These are phyloP conservation scores for Oryzias melastigma DNA, from an alignment of 2,113 vertebrate genomes.

Conservation along the genomic window DNA sequence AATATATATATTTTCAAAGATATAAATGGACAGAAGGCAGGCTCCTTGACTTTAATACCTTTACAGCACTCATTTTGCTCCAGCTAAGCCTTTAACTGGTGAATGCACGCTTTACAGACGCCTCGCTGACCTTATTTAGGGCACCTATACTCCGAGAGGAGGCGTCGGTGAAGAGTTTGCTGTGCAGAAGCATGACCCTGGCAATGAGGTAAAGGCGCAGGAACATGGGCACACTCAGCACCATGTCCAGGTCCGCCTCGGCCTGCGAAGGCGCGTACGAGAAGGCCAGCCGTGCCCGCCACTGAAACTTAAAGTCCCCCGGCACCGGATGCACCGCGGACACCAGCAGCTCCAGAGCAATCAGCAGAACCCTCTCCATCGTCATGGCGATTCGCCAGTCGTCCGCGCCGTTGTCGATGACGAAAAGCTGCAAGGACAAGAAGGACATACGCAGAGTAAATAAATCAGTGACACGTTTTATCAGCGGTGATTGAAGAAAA, in stretches of 20 bases:
- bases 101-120: slow-evolving; percentile 6
- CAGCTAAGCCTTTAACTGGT: slow-evolving; percentile 22
- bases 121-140: slow-evolving; percentile 77
- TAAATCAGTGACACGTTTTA: slow-evolving; percentile 28
- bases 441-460: slow-evolving; percentile 26
- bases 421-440: slow-evolving; percentile 84
- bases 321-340: slow-evolving; percentile 97
- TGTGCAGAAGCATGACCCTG: slow-evolving; percentile 96
- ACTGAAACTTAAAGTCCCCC: slow-evolving; percentile 95
- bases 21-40: too few species aligned
- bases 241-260: slow-evolving; percentile 97
- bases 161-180: slow-evolving; percentile 94
- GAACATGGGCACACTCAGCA: slow-evolving; percentile 98
- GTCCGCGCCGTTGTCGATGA: slow-evolving; percentile 97
- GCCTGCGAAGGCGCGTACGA: slow-evolving; percentile 90
- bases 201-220: slow-evolving; percentile 97
- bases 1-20: too few species aligned
- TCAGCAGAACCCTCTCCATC: slow-evolving; percentile 92
- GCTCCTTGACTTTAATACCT: slow-evolving; percentile 48
- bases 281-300: slow-evolving; percentile 95
- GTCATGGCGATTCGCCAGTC: slow-evolving; percentile 99
- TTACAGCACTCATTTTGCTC: slow-evolving; percentile 15
- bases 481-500: slow-evolving; percentile 44
- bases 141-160: slow-evolving; percentile 82
- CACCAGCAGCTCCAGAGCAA: slow-evolving; percentile 95